Percentiles rank a stretch among this genome's conserved stretches.
Conservation (phyloP, 2,797 vertebrate genomes). For the Amblyopsis hoosieri region DNA sequence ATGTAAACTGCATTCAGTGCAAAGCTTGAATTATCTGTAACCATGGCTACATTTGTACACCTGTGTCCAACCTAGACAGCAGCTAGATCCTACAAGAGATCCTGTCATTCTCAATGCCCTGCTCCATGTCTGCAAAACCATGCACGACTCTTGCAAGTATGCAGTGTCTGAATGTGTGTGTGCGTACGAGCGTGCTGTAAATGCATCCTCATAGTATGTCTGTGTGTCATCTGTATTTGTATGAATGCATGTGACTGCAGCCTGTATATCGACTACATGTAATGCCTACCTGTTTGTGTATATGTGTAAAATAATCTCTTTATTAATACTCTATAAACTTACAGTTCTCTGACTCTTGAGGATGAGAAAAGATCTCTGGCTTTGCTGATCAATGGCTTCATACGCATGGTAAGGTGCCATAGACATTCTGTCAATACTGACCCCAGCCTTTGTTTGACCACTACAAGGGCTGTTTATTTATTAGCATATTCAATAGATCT, state of each 20-base stretch:
- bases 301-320: background rate
- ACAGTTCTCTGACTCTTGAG: constrained; percentile 92
- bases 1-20: background rate
- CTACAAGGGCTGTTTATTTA: too few relatives aligned
- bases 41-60: background rate
- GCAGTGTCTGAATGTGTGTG: constrained; percentile 24
- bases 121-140: constrained; percentile 94
- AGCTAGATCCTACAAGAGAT: constrained; percentile 91
- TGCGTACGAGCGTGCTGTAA: constrained; percentile 11
- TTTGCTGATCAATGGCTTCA: constrained; percentile 91
- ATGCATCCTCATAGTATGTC: background rate
- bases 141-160: constrained; percentile 99
- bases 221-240: constrained; percentile 7
- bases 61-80: constrained; percentile 77
- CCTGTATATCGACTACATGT: background rate
- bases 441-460: too few relatives aligned
- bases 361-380: constrained; percentile 91
- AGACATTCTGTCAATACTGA: background rate
- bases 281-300: background rate
- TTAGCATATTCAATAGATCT: background rate
- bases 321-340: constrained; percentile 28
- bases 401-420: constrained; percentile 87
- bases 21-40: background rate
- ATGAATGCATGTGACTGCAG: background rate
- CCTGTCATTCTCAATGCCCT: constrained; percentile 96